Conservation (phyloP, 2,888 invertebrate species). For the Xestia rhomboidea region DNA sequence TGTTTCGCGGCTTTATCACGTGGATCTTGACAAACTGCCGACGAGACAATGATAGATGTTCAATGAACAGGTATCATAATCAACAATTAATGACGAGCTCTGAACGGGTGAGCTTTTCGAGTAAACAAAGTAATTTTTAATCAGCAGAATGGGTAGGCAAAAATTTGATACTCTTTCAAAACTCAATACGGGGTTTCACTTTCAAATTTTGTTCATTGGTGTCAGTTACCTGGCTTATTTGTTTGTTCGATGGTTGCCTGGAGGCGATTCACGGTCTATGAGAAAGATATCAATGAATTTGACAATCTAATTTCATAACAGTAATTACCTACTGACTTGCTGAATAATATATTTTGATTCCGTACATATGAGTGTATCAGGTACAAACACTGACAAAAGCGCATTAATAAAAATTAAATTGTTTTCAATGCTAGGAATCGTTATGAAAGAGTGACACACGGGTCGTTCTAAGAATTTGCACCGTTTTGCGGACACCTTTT, state of each 20-base stretch:
- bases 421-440: constrained; percentile 2
- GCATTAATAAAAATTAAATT: not conserved
- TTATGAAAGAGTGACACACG: constrained; percentile 17
- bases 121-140: constrained; percentile 58
- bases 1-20: constrained; percentile 72
- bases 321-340: not conserved
- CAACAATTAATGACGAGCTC: constrained; percentile 64
- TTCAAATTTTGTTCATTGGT: constrained; percentile 56
- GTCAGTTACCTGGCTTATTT: constrained; percentile 56
- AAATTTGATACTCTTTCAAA: constrained; percentile 60
- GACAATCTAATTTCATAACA: constrained; percentile 12
- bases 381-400: not conserved
- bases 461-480: constrained; percentile 22
- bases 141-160: constrained; percentile 47
- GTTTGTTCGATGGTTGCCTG: constrained; percentile 54
- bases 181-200: constrained; percentile 52
- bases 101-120: constrained; percentile 52
- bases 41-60: constrained; percentile 71
- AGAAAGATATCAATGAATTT: constrained; percentile 21
- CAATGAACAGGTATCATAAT: constrained; percentile 73
- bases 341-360: constrained; percentile 1
- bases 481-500: constrained; percentile 33
- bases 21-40: constrained; percentile 78
- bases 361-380: not conserved
- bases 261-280: constrained; percentile 19